Percentiles rank a stretch among this genome's conserved stretches.
Evolutionary conservation across 2,113 vertebrate genomes (phyloP).

Genomic region (Gracilinanus agilis): DNA sequence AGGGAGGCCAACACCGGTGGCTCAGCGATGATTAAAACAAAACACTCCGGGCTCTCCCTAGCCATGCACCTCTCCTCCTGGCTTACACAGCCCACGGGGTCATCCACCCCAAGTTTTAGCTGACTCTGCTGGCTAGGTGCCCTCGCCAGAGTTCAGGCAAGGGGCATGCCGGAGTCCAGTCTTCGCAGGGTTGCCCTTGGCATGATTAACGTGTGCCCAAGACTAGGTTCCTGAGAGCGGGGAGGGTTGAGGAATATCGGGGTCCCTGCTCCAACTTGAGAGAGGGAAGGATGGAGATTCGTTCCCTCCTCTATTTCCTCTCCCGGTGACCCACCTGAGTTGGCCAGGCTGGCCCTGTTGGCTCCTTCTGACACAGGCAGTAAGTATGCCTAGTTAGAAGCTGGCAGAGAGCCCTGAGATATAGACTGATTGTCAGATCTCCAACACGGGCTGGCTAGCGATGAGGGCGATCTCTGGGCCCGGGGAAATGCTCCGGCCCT

Average conservation of each 20-base stretch:
- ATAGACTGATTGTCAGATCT: background rate
- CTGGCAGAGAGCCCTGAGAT: background rate
- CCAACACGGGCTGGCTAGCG: background rate
- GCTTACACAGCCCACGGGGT: constrained; percentile 76
- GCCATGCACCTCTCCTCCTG: constrained; percentile 79
- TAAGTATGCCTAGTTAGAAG: background rate
- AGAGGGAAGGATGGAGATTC: no score
- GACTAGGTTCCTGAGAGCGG: constrained; percentile 74
- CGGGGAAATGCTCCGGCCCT: background rate
- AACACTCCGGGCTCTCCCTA: constrained; percentile 81
- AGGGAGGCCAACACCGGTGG: constrained; percentile 82
- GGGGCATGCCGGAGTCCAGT: constrained; percentile 77
- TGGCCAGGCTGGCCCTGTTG: background rate
- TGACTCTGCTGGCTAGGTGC: constrained; percentile 77
- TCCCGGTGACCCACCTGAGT: background rate
- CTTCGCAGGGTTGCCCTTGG: constrained; percentile 81
- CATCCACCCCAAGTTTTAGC: constrained; percentile 78
- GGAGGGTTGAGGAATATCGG: constrained; percentile 8
- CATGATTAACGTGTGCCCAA: constrained; percentile 82
- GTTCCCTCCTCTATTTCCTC: background rate
- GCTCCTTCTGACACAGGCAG: background rate
- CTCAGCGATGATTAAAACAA: constrained; percentile 89
- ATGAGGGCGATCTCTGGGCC: background rate
- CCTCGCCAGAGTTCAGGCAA: constrained; percentile 81
- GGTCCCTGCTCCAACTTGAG: background rate